Evolutionary conservation across 2,888 invertebrate species (phyloP), one percentile per base, ranked within the genome.

Genomic region (Oxyscelio sp.): DNA sequence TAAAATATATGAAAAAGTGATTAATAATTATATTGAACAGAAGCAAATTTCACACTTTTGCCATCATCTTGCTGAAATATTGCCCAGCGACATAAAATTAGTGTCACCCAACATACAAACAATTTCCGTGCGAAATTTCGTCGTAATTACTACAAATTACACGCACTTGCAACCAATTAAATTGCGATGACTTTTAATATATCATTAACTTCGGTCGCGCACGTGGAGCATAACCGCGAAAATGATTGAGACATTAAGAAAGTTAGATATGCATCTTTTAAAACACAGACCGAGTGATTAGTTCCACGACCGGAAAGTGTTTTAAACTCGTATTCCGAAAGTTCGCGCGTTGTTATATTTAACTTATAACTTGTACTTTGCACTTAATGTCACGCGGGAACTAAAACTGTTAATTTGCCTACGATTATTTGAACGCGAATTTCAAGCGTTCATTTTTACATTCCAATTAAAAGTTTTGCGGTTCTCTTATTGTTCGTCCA

Each of bases 231-330:
- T 70, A 63, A 27, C 34, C 54, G 58, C 31, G 50, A 59, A 58
- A 68, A 54, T 61, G 65, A 79, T 79, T 71, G 63, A 79, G 58
- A 79, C 71, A 66, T 80, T 80, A 66, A 58, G 66, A 66, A 80
- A 74, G 65, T 73, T 73, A 80, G 73, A 79, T 79, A 79, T 79
- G 79, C 56, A 79, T 80, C 80, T 74, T 66, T 74, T 59, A 66
- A 74, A 79, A 43, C 34, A 45, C 11, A n/a, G 34, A 8, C 21
- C 34, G 34, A 34, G 66, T 54, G 59, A 81, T 74, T 79, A 81
- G 81, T 65, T 68, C 54, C 61, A 80, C 48, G 74, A 68, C 48
- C 50, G 54, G 71, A 80, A 65, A 80, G 63, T 38, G 22, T 70
- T 71, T 70, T 58, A 27, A 71, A 71, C 71, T 79, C 50, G 56